phyloP scores from a whole-genome alignment of 1,140 invertebrate species.

The Diorhabda elongata region DNA sequence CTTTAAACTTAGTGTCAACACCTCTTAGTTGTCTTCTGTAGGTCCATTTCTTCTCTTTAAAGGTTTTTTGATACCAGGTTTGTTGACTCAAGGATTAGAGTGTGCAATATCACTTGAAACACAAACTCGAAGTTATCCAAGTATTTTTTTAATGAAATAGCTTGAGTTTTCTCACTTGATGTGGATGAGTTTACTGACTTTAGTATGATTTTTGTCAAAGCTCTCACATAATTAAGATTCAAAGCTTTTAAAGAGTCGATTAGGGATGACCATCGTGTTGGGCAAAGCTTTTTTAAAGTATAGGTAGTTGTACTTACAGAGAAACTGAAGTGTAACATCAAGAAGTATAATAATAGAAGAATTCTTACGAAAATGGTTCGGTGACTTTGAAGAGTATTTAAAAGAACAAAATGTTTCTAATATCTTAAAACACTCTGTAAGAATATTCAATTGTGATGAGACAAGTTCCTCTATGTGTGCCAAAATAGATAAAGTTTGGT shows the following conservation, averaged over 20 bases:
- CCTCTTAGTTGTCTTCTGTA: neutral
- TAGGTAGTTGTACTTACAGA: constrained; percentile 1
- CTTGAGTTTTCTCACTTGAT: no score
- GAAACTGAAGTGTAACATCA: constrained; percentile 15
- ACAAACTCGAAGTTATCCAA: no score
- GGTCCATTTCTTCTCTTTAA: neutral
- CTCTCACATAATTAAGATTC: no score
- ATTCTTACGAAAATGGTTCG: neutral
- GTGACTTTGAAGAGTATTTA: constrained; percentile 22
- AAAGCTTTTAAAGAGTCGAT: no score
- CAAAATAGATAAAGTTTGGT: constrained; percentile 36
- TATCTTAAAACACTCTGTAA: constrained; percentile 32
- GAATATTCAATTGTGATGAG: constrained; percentile 46
- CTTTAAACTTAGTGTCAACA: no score
- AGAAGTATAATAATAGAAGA: constrained; percentile 21
- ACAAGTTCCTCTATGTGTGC: constrained; percentile 40
- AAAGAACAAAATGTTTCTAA: neutral
- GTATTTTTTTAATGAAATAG: no score
- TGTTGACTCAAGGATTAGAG: constrained; percentile 5
- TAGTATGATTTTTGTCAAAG: no score
- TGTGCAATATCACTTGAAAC: neutral
- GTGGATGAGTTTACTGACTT: no score
- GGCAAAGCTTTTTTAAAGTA: no score
- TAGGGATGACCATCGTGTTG: no score
- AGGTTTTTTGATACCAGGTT: constrained; percentile 3